Evolutionary conservation across 2,797 vertebrate species (phyloP), one percentile per base, ranked within the genome.

Genomic region (Xerus rutilus): DNA sequence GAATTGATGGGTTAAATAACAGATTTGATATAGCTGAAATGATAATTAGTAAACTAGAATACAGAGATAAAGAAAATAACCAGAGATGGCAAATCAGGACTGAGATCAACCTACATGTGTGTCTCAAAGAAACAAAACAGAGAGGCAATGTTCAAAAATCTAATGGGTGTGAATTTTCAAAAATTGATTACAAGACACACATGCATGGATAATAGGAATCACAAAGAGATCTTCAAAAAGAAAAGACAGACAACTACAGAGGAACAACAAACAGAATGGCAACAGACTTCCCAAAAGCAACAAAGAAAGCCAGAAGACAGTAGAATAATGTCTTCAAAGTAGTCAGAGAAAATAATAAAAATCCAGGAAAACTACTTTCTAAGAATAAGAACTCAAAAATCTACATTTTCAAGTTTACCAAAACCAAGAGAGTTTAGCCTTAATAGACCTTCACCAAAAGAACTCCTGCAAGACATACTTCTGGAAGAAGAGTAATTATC

Each of bases 51-150:
- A 13, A 86, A 67, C 28, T 74, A 20, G 18, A 87, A 91, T 82
- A n/a, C 20, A 67, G n/a, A 81, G 65, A 23, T 91, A 35, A 89
- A 93, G 20, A 79, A 95, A 69, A 23, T 57, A 93, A 86, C 28
- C 47, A 25, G 77, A 73, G 30, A 76, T 17, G 49, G 18, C 47
- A 65, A 67, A 89, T 78, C 64, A 89, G 62, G 7, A 78, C 47
- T 32, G 52, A 6, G 2, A 23, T 39, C 59, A 67, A 54, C 49
- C 47, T 52, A 89, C 11, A 52, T 52, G 25, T 30, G 7, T 67
- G 39, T 52, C n/a, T 78, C 77, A 52, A 47, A 67, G 86, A 78
- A 77, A 77, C 12, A 88, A 45, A 52, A 77, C 21, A 77, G 25
- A 77, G n/a, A 78, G 25, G 73, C 65, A 54, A 72, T 57, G 52